A percentile compares a stretch with the other conserved stretches of the same genome.
phyloP scores from a whole-genome alignment of 2,888 invertebrate species.

The Ceramica pisi region DNA sequence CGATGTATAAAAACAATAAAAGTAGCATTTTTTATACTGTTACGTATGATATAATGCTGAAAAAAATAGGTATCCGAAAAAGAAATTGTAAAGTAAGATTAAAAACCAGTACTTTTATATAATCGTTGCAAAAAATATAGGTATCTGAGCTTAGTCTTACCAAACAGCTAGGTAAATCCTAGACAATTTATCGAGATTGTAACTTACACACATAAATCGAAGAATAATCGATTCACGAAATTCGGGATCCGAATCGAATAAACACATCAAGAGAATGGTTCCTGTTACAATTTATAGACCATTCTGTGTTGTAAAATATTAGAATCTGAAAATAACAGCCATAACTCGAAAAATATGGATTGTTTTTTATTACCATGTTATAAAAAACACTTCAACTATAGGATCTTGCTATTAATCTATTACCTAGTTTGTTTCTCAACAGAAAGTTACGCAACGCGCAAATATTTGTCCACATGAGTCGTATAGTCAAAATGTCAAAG shows the following conservation, averaged over 20 bases:
- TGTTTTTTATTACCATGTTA: neutral
- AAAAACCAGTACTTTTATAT: slow-evolving; percentile 30
- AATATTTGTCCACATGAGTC: slow-evolving; percentile 41
- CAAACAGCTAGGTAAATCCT: slow-evolving; percentile 35
- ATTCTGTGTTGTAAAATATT: slow-evolving; percentile 37
- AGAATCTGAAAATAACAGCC: slow-evolving; percentile 22
- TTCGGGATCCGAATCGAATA: slow-evolving; percentile 50
- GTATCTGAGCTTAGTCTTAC: neutral
- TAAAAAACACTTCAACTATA: neutral
- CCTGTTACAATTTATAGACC: slow-evolving; percentile 43
- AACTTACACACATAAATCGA: slow-evolving; percentile 51
- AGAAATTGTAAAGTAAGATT: slow-evolving; percentile 34
- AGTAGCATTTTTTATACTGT: neutral
- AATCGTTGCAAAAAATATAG: slow-evolving; percentile 27
- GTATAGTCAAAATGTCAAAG: slow-evolving; percentile 53
- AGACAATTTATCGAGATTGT: slow-evolving; percentile 32
- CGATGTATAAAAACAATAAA: neutral
- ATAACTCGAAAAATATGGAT: neutral
- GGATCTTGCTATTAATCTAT: too few species aligned
- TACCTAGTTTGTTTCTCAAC: slow-evolving; percentile 33
- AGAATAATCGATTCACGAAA: slow-evolving; percentile 52
- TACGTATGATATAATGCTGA: neutral
- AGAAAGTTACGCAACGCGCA: slow-evolving; percentile 30
- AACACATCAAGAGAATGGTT: slow-evolving; percentile 42
- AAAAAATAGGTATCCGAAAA: neutral